phyloP scores from a whole-genome alignment of 2,888 invertebrate species.

The Sicus ferrugineus region DNA sequence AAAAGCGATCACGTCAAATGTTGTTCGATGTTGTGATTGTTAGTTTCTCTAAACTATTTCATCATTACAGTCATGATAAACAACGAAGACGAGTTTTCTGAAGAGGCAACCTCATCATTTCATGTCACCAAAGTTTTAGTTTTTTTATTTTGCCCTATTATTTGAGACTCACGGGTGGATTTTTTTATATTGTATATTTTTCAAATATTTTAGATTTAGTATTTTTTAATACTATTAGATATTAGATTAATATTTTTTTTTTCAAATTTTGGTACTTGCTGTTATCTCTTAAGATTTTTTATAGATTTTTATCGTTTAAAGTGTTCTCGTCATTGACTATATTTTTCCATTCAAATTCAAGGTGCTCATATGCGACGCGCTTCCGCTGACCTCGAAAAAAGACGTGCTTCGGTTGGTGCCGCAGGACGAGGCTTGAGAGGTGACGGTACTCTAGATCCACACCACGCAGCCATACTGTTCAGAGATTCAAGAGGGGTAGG shows the following conservation, averaged over 20 bases:
- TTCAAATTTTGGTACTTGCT: conserved; percentile 45
- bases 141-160: not conserved
- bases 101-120: too few relatives aligned
- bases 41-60: not conserved
- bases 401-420: conserved; percentile 80
- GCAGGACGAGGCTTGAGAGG: conserved; percentile 65
- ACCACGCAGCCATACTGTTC: conserved; percentile 90
- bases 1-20: not conserved
- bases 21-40: not conserved
- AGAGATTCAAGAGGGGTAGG: conserved; percentile 92
- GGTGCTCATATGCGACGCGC: conserved; percentile 80
- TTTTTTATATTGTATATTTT: not conserved
- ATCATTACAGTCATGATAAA: conserved; percentile 31
- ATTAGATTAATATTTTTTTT: conserved; percentile 10
- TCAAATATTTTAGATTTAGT: not conserved
- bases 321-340: not conserved
- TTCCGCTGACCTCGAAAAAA: conserved; percentile 80
- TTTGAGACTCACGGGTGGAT: not conserved
- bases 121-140: not conserved
- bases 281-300: conserved; percentile 8
- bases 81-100: too few relatives aligned
- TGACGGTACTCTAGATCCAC: conserved; percentile 84
- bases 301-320: not conserved
- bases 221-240: not conserved
- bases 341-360: conserved; percentile 59